These are phyloP conservation scores for Sciurus carolinensis DNA, from an alignment of 2,797 vertebrate species.

Conservation along the genomic window DNA sequence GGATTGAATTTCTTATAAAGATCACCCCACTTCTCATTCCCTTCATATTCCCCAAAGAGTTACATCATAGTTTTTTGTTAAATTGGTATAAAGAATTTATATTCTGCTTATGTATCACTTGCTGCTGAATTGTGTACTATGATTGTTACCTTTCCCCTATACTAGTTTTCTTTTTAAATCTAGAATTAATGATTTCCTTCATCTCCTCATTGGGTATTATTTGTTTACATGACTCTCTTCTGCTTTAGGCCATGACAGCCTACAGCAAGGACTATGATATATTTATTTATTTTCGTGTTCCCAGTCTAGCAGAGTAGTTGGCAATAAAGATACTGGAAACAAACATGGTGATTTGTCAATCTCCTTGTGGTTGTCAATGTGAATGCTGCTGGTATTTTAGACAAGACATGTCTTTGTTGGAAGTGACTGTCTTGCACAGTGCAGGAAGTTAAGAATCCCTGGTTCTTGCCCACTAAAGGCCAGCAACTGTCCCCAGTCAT, in stretches of 20 bases:
- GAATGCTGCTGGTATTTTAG: background rate
- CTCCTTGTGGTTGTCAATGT: background rate
- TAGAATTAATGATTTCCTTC: background rate
- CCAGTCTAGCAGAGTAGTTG: background rate
- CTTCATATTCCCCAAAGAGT: constrained; percentile 7
- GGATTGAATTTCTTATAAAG: background rate
- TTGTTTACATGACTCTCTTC: background rate
- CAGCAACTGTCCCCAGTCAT: background rate
- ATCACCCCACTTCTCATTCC: background rate
- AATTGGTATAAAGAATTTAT: background rate
- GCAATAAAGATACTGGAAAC: background rate
- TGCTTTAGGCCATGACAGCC: background rate
- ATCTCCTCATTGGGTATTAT: background rate
- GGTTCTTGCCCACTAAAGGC: background rate
- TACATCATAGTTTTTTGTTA: constrained; percentile 18
- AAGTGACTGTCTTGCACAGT: background rate
- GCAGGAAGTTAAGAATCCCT: background rate
- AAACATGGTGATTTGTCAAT: background rate
- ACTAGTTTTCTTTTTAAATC: background rate
- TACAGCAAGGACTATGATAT: background rate
- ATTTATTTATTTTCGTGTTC: background rate
- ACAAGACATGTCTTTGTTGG: background rate
- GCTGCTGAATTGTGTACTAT: background rate
- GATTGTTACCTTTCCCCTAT: background rate
- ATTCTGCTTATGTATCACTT: background rate